Base-by-base conservation (phyloP, 2,888 invertebrate species). In the Biston betularia region DNA sequence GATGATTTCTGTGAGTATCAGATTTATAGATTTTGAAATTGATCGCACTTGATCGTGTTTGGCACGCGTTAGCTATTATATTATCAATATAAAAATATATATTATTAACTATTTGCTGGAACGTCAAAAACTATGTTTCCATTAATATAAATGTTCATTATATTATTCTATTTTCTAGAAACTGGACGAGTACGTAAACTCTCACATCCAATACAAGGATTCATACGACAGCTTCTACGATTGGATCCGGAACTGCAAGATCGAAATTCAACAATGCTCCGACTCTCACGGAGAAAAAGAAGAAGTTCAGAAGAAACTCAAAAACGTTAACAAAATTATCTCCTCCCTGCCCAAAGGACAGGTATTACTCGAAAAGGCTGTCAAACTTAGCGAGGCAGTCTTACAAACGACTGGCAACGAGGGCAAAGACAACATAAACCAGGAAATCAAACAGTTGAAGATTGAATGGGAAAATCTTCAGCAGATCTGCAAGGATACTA, bases 271-370 rank as follows among this genome's bases (percentile, higher is more conserved):
- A 80, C 96, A 97, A 76, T 96, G 97, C 75, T 96, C 97, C 4
- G 98, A 98, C 84, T 96, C 97, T 0, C 98, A 98, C 81, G 98
- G 98, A 4, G 98, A 98, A 82, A 96, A 97, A 75, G 96, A 96
- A 57, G 95, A 95, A 61, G 96, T 97, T 0, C 94, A 96, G 64
- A 96, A 96, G 75, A 97, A 98, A 83, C 95, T 97, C 40, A 95
- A 95, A 56, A 97, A 96, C 79, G 95, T 98, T 35, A 95, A 95
- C 59, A 95, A 96, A 75, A 95, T 98, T 56, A 95, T 95, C 10
- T 92, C 94, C 24, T 95, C 96, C 0, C 89, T 98, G 70, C 95
- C 96, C 0, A 96, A 96, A 86, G 97, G 93, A 4, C 97, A 97
- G 81, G 94, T 94, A 1, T 83, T 98, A 45, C 95, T 98, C 0